phyloP scores from a whole-genome alignment of 2,888 invertebrate species.

The Rhingia campestris region DNA sequence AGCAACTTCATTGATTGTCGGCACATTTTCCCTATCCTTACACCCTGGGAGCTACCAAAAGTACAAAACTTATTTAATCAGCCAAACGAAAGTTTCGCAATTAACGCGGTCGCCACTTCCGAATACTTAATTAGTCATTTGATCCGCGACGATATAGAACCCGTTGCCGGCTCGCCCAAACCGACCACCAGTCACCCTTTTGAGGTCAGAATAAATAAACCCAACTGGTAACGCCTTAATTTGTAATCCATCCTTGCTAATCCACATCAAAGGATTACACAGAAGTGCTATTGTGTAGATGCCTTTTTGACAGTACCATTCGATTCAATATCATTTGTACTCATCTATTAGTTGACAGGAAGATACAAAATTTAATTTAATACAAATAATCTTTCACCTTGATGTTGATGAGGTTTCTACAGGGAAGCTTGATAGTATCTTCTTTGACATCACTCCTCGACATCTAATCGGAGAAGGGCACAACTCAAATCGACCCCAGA shows the following conservation, averaged over 20 bases:
- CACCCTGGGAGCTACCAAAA: constrained; percentile 20
- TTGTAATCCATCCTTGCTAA: constrained; percentile 51
- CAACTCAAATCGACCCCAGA: background rate
- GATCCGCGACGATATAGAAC: constrained; percentile 28
- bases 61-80: constrained; percentile 71
- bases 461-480: background rate
- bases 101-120: constrained; percentile 67
- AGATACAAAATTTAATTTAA: constrained; percentile 43
- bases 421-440: constrained; percentile 10
- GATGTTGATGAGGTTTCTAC: constrained; percentile 26
- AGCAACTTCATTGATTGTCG: constrained; percentile 62
- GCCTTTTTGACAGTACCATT: constrained; percentile 24
- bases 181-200: constrained; percentile 13
- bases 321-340: constrained; percentile 6
- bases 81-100: constrained; percentile 69
- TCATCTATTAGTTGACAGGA: constrained; percentile 23
- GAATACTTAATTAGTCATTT: constrained; percentile 69
- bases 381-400: constrained; percentile 46
- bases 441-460: background rate
- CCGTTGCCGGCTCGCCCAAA: background rate
- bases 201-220: constrained; percentile 58
- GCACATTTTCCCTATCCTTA: constrained; percentile 7
- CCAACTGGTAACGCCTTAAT: constrained; percentile 46
- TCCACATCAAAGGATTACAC: constrained; percentile 45
- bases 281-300: constrained; percentile 20